Evolutionary conservation across 1,140 invertebrate species (phyloP).

Genomic region (Dolichoris vasculosae): DNA sequence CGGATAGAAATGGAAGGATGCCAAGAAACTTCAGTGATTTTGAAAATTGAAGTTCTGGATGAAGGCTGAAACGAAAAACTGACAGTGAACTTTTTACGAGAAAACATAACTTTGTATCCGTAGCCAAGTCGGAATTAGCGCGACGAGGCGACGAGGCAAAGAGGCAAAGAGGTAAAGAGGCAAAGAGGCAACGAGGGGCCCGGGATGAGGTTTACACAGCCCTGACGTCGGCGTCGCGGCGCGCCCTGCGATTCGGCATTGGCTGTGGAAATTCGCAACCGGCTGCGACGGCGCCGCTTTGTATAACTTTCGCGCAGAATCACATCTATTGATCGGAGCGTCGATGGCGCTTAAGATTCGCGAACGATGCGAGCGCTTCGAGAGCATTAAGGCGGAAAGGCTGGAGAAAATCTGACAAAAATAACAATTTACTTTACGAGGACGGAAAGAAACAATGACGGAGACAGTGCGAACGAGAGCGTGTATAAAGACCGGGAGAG

Average conservation of each 20-base stretch:
- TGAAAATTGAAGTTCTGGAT: neutral
- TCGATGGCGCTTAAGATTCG: constrained; percentile 26
- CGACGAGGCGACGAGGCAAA: neutral
- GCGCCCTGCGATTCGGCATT: constrained; percentile 23
- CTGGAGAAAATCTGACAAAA: constrained; percentile 7
- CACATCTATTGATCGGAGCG: constrained; percentile 41
- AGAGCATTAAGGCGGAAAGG: neutral
- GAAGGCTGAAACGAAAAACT: neutral
- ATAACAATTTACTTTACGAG: constrained; percentile 7
- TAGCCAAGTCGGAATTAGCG: neutral
- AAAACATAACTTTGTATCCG: neutral
- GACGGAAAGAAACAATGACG: neutral
- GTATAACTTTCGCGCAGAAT: constrained; percentile 40
- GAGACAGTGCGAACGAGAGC: neutral
- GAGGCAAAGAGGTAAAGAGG: too few relatives aligned
- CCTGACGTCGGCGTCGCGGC: constrained; percentile 33
- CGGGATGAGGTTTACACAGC: constrained; percentile 11
- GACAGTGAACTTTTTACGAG: neutral
- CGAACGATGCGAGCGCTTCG: constrained; percentile 15
- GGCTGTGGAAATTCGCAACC: constrained; percentile 38
- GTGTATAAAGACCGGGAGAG: neutral
- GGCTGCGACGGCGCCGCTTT: neutral
- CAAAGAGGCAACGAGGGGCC: too few relatives aligned
- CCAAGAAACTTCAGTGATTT: neutral
- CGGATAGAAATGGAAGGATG: neutral